Evolutionary conservation across 2,113 vertebrate species (phyloP).

Genomic region (Protobothrops mucrosquamatus): DNA sequence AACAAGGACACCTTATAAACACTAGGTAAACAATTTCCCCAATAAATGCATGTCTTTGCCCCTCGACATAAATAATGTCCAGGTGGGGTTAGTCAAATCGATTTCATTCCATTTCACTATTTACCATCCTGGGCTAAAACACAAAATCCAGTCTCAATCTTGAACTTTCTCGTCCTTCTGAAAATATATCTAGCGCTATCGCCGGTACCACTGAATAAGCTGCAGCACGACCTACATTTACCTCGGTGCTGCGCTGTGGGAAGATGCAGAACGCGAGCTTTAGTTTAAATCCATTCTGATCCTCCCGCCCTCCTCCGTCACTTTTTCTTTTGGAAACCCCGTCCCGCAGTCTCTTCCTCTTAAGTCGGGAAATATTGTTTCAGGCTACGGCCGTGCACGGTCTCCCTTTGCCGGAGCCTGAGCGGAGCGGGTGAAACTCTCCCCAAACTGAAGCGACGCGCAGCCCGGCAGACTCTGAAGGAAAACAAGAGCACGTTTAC

Average conservation of each 20-base stretch:
- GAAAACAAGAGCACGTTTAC: conserved; percentile 65
- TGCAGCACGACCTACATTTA: neutral
- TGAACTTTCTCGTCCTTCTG: neutral
- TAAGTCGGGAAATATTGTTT: neutral
- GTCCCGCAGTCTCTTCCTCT: neutral
- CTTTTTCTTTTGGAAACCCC: neutral
- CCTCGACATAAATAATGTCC: neutral
- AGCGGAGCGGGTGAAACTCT: neutral
- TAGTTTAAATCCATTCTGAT: neutral
- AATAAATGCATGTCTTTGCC: neutral
- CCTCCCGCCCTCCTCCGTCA: neutral
- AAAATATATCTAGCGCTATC: neutral
- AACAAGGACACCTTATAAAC: neutral
- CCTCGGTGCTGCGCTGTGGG: neutral
- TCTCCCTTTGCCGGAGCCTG: no score
- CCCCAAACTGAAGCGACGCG: neutral
- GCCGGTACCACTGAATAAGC: neutral
- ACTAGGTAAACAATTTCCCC: neutral
- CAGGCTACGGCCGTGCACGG: neutral
- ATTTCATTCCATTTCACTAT: neutral
- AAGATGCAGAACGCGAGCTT: neutral
- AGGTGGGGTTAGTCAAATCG: no score
- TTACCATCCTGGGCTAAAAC: neutral
- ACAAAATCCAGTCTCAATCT: neutral
- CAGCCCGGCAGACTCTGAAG: neutral